Evolutionary conservation across 2,113 vertebrate genomes (phyloP).

Genomic region (Ceyx cyanopectus): DNA sequence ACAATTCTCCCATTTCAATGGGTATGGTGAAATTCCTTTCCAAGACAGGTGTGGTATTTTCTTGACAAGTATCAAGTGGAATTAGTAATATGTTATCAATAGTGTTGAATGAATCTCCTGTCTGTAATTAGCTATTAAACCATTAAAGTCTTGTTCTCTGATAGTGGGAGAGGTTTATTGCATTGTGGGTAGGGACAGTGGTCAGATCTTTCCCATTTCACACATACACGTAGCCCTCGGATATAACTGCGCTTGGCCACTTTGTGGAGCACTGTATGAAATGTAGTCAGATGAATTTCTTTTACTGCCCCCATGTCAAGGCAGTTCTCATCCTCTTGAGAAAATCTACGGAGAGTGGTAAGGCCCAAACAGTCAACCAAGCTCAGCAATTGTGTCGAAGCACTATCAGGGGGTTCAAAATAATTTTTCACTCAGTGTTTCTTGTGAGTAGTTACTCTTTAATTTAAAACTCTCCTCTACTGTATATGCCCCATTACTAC

Average conservation of each 20-base stretch:
- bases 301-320: background rate
- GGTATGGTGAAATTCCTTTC: slow-evolving; percentile 24
- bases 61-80: slow-evolving; percentile 16
- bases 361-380: background rate
- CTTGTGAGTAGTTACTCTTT: background rate
- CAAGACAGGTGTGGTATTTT: slow-evolving; percentile 28
- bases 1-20: background rate
- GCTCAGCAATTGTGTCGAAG: slow-evolving; percentile 24
- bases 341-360: background rate
- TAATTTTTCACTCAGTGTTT: background rate
- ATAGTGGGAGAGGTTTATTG: slow-evolving; percentile 57
- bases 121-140: slow-evolving; percentile 62
- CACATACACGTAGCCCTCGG: slow-evolving; percentile 21
- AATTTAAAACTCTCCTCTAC: background rate
- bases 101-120: slow-evolving; percentile 55
- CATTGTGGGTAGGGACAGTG: slow-evolving; percentile 45
- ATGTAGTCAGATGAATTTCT: slow-evolving; percentile 39
- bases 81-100: slow-evolving; percentile 20
- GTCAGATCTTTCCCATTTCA: slow-evolving; percentile 42
- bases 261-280: background rate
- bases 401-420: background rate
- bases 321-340: background rate
- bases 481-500: background rate
- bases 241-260: background rate
- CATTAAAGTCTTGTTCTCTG: slow-evolving; percentile 1